Evolutionary conservation across 2,888 invertebrate genomes (phyloP).

Genomic region (Caenorhabditis angaria): DNA sequence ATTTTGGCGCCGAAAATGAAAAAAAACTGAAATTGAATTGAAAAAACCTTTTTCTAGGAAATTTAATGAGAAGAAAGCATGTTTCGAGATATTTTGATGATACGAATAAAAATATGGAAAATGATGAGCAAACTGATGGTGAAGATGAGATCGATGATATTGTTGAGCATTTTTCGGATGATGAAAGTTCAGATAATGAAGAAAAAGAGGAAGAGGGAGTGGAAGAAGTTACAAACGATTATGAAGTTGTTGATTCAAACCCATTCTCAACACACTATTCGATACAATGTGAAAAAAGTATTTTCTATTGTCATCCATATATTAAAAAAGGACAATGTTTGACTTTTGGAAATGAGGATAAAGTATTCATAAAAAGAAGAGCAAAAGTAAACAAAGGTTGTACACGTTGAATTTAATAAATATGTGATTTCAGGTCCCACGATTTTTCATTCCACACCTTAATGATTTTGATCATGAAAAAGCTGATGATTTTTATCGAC

Average conservation of each 20-base stretch:
- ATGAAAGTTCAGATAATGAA: no score
- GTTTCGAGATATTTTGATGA: no score
- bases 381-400: background rate
- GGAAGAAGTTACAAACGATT: background rate
- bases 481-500: constrained; percentile 7
- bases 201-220: background rate
- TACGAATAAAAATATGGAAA: no score
- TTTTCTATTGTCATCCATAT: background rate
- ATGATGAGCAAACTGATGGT: no score
- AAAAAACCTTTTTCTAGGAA: no score
- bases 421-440: background rate
- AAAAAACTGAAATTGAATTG: no score
- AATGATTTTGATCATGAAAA: background rate
- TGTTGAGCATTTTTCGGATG: no score
- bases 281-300: background rate
- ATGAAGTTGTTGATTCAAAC: background rate
- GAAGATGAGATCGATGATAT: no score
- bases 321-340: background rate
- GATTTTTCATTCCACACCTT: background rate
- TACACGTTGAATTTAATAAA: no score
- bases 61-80: no score
- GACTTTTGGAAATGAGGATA: background rate
- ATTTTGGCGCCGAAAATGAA: no score
- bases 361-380: background rate
- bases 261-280: background rate